phyloP scores from a whole-genome alignment of 1,140 invertebrate genomes.

The Magallana ariakensis region DNA sequence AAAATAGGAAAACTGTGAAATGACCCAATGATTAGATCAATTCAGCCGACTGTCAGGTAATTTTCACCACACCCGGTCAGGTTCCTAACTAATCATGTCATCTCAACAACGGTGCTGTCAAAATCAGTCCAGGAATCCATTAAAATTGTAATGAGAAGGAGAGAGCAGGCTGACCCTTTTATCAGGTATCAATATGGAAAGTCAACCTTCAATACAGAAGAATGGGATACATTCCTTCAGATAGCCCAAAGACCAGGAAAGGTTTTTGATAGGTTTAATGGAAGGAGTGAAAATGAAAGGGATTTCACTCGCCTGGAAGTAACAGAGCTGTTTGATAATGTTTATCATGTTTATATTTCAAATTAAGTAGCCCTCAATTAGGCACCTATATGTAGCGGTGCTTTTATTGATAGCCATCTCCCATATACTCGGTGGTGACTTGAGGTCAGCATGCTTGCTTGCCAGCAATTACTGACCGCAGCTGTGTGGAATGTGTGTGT shows the following conservation, averaged over 20 bases:
- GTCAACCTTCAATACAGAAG: background rate
- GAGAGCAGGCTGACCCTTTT: background rate
- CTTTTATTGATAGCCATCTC: background rate
- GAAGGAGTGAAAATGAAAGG: background rate
- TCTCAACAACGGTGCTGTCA: background rate
- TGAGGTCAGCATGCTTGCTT: constrained; percentile 20
- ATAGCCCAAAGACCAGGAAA: background rate
- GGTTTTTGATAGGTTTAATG: background rate
- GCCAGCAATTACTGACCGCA: background rate
- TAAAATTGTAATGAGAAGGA: background rate
- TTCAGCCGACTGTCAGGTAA: too few relatives aligned
- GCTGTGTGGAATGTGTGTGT: background rate
- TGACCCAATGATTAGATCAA: background rate
- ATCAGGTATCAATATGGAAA: background rate
- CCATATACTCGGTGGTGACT: background rate
- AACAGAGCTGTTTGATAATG: background rate
- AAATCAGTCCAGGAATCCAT: constrained; percentile 11
- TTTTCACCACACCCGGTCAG: background rate
- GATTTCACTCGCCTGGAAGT: background rate
- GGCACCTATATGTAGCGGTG: background rate
- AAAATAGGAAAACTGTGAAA: background rate
- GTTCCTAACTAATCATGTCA: background rate
- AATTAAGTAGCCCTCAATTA: background rate
- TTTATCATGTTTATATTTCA: constrained; percentile 7
- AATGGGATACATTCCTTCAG: constrained; percentile 23